Evolutionary conservation across 1,140 invertebrate genomes (phyloP).

Genomic region (Zeugodacus cucurbitae): DNA sequence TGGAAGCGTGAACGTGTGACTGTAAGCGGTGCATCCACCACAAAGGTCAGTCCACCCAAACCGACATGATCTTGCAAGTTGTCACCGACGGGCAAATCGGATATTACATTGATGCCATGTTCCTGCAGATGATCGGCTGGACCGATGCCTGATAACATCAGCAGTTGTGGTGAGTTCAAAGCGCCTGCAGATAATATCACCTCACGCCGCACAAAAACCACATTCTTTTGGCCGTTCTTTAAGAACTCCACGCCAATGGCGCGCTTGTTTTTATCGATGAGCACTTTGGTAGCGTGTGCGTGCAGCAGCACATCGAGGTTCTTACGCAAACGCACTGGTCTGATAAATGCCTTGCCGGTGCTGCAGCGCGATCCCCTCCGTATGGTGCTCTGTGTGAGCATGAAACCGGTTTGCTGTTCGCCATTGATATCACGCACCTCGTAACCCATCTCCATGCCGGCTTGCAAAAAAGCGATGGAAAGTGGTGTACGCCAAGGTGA

Average conservation of each 20-base stretch:
- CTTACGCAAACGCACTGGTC: slow-evolving; percentile 78
- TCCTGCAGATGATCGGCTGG: slow-evolving; percentile 81
- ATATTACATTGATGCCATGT: slow-evolving; percentile 79
- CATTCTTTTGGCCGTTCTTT: slow-evolving; percentile 72
- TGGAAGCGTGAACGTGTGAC: slow-evolving; percentile 83
- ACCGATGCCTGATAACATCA: slow-evolving; percentile 91
- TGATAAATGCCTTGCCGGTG: slow-evolving; percentile 87
- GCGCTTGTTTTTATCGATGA: slow-evolving; percentile 76
- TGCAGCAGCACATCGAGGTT: slow-evolving; percentile 88
- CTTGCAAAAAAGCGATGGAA: slow-evolving; percentile 83
- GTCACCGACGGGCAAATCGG: slow-evolving; percentile 81
- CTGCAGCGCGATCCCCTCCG: slow-evolving; percentile 87
- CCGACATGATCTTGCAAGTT: slow-evolving; percentile 82
- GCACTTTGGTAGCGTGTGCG: slow-evolving; percentile 78
- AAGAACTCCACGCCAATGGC: slow-evolving; percentile 83
- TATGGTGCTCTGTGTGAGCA: slow-evolving; percentile 87
- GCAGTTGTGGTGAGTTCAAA: slow-evolving; percentile 83
- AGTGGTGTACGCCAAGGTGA: slow-evolving; percentile 83
- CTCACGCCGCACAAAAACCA: slow-evolving; percentile 78
- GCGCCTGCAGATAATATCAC: slow-evolving; percentile 85
- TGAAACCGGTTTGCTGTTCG: slow-evolving; percentile 84
- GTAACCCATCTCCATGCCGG: slow-evolving; percentile 83
- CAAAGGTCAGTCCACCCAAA: slow-evolving; percentile 82
- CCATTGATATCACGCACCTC: slow-evolving; percentile 85
- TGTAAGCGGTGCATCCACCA: slow-evolving; percentile 82